phyloP scores from a whole-genome alignment of 2,797 vertebrate genomes.

The Gouania willdenowi region DNA sequence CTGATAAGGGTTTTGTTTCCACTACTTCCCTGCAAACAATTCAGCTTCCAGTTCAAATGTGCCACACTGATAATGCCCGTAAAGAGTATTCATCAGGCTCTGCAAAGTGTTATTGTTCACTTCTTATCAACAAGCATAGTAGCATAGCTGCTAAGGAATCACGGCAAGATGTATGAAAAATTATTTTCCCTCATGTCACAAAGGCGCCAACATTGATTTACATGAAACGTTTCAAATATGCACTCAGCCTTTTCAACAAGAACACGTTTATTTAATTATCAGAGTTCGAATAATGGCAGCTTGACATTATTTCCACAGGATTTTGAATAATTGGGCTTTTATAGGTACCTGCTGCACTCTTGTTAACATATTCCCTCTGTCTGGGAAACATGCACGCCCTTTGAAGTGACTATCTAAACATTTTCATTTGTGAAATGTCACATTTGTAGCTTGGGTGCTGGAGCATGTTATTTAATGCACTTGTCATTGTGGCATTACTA shows the following conservation, averaged over 20 bases:
- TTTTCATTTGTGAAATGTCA: no score
- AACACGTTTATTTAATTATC: not conserved
- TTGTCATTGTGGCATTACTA: no score
- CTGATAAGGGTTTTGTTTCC: no score
- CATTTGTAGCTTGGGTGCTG: no score
- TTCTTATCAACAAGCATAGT: not conserved
- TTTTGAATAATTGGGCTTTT: not conserved
- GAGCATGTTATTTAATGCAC: no score
- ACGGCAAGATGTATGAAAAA: not conserved
- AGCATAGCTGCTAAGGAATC: not conserved
- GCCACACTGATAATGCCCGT: not conserved
- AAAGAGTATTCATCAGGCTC: not conserved
- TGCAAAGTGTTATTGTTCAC: not conserved
- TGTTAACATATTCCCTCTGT: not conserved
- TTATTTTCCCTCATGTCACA: not conserved
- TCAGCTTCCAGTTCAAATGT: not conserved
- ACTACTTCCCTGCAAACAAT: not conserved
- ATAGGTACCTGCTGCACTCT: not conserved
- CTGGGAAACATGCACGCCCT: no score
- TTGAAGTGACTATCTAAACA: no score
- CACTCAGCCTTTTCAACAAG: not conserved
- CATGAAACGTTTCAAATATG: conserved; percentile 23
- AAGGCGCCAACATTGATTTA: conserved; percentile 10
- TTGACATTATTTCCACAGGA: conserved; percentile 11
- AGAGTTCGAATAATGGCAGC: not conserved